Conservation (phyloP, 2,888 invertebrate species). For the Sipha maydis region DNA sequence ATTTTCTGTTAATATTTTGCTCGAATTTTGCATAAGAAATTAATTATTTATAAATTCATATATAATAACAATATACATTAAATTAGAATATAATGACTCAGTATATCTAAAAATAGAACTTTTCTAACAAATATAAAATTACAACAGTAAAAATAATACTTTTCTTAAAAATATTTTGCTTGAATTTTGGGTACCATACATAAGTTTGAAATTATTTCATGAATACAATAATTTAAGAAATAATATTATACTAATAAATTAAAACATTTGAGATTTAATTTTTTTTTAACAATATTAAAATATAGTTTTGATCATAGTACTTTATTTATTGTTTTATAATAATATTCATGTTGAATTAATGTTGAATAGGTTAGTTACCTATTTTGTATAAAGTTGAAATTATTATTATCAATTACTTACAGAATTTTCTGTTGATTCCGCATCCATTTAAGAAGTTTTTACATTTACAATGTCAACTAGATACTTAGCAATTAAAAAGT, state of each 20-base stretch:
- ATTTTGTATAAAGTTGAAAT: background rate
- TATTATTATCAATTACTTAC: slow-evolving; percentile 26
- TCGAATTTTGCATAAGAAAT: no score
- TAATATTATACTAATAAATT: background rate
- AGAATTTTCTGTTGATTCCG: slow-evolving; percentile 43
- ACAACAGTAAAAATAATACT: background rate
- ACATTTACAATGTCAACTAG: slow-evolving; percentile 45
- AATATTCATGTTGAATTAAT: background rate
- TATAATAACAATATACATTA: background rate
- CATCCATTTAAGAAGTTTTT: slow-evolving; percentile 7
- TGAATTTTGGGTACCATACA: background rate
- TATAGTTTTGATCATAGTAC: background rate
- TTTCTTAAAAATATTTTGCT: background rate
- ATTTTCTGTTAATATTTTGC: no score
- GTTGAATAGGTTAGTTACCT: background rate
- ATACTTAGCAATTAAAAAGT: background rate
- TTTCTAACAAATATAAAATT: slow-evolving; percentile 23
- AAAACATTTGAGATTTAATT: no score
- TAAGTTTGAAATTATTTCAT: background rate
- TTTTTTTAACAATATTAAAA: no score
- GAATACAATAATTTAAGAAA: background rate
- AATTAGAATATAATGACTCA: slow-evolving; percentile 41
- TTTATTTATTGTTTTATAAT: background rate
- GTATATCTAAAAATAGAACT: slow-evolving; percentile 45
- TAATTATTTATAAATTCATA: no score